phyloP scores from a whole-genome alignment of 2,113 vertebrate species.

The Chrysemys picta region DNA sequence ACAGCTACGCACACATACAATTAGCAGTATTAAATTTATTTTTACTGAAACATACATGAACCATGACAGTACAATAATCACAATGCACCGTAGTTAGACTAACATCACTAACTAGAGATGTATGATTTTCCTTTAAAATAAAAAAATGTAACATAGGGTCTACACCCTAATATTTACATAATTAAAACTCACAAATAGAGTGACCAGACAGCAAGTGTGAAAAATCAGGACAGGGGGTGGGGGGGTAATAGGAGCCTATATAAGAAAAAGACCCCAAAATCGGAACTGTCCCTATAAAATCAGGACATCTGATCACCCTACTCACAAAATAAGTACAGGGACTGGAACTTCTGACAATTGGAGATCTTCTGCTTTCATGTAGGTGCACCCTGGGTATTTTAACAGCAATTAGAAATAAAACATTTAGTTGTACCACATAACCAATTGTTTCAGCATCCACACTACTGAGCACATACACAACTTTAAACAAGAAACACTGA shows the following conservation, averaged over 20 bases:
- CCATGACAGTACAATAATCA: not conserved
- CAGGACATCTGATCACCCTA: too few relatives aligned
- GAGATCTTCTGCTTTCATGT: not conserved
- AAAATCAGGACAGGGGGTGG: too few relatives aligned
- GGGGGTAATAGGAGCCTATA: too few relatives aligned
- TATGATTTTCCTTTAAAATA: not conserved
- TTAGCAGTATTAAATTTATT: too few relatives aligned
- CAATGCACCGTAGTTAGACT: not conserved
- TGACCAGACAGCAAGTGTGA: too few relatives aligned
- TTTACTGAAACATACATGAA: too few relatives aligned
- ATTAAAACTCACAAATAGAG: too few relatives aligned
- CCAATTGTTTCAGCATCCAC: not conserved
- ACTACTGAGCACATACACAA: not conserved
- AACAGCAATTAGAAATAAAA: not conserved
- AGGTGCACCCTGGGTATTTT: not conserved
- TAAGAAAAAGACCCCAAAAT: too few relatives aligned
- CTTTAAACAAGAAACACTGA: not conserved
- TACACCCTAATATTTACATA: too few relatives aligned
- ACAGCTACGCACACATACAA: too few relatives aligned
- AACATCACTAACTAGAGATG: not conserved
- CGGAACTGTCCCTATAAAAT: too few relatives aligned
- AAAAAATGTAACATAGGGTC: not conserved
- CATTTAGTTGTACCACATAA: not conserved
- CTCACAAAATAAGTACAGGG: too few relatives aligned
- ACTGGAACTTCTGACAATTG: not conserved